Conservation (phyloP, 2,888 invertebrate species). For the Gymnoscelis rufifasciata region DNA sequence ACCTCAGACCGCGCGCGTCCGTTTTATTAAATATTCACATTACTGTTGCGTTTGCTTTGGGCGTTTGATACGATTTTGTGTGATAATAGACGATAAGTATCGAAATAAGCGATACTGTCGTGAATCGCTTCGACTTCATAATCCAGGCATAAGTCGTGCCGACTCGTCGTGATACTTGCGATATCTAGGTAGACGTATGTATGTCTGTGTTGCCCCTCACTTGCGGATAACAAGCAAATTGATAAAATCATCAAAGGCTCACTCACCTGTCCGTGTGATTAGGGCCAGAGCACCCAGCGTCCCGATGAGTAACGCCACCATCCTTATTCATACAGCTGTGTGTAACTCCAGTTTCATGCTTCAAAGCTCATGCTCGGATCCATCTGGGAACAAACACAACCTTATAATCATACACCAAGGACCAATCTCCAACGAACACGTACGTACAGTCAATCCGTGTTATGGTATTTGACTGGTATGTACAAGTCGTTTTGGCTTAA, state of each 20-base stretch:
- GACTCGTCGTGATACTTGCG: too few relatives aligned
- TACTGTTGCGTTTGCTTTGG: too few relatives aligned
- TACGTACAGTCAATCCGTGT: background rate
- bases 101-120: too few relatives aligned
- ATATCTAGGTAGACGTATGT: too few relatives aligned
- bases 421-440: conserved; percentile 8
- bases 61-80: too few relatives aligned
- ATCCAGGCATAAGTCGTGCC: too few relatives aligned
- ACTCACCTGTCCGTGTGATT: conserved; percentile 62
- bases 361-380: conserved; percentile 43
- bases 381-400: conserved; percentile 50
- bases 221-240: background rate
- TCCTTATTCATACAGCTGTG: conserved; percentile 56
- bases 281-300: conserved; percentile 63
- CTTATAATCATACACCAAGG: conserved; percentile 24
- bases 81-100: too few relatives aligned
- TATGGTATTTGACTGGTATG: background rate
- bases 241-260: background rate
- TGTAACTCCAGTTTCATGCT: conserved; percentile 58
- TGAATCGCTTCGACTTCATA: too few relatives aligned
- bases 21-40: too few relatives aligned
- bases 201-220: background rate
- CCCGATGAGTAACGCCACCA: conserved; percentile 58
- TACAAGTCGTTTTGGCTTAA: conserved; percentile 3
- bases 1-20: too few relatives aligned